Evolutionary conservation across 2,888 invertebrate species (phyloP).

Genomic region (Cheilosia pagana): DNA sequence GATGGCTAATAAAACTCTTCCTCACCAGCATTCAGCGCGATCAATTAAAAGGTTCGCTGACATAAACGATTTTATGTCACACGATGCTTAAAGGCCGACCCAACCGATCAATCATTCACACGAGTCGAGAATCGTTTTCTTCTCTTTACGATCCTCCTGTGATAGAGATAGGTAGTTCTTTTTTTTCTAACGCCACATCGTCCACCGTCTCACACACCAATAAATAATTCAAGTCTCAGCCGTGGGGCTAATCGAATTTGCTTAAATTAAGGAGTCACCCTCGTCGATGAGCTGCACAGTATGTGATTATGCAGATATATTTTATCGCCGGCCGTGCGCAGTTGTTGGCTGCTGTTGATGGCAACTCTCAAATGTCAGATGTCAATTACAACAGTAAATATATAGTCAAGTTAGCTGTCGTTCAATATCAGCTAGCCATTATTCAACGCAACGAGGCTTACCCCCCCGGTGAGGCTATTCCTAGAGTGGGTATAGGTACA

Average conservation of each 20-base stretch:
- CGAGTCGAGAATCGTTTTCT: conserved; percentile 30
- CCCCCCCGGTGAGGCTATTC: conserved; percentile 61
- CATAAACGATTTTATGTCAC: conserved; percentile 73
- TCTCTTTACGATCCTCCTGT: conserved; percentile 44
- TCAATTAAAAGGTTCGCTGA: conserved; percentile 68
- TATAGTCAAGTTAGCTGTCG: conserved; percentile 74
- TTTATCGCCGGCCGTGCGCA: conserved; percentile 53
- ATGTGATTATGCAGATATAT: conserved; percentile 58
- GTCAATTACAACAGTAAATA: conserved; percentile 75
- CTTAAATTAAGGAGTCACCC: conserved; percentile 71
- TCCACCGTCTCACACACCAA: conserved; percentile 25
- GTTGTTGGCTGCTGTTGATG: conserved; percentile 60
- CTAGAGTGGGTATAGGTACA: too few relatives aligned
- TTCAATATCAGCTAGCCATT: conserved; percentile 72
- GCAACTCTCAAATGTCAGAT: conserved; percentile 73
- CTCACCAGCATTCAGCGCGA: conserved; percentile 25
- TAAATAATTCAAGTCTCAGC: conserved; percentile 57
- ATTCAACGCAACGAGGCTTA: conserved; percentile 71
- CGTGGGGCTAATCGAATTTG: conserved; percentile 64
- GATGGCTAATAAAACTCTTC: conserved; percentile 53
- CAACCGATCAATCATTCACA: conserved; percentile 71
- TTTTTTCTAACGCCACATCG: conserved; percentile 56
- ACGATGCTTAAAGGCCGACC: conserved; percentile 61
- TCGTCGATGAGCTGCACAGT: conserved; percentile 35
- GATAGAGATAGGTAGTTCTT: conserved; percentile 28